Percentiles rank a stretch among this genome's conserved stretches.
Evolutionary conservation across 2,797 vertebrate genomes (phyloP).

Genomic region (Falco cherrug): DNA sequence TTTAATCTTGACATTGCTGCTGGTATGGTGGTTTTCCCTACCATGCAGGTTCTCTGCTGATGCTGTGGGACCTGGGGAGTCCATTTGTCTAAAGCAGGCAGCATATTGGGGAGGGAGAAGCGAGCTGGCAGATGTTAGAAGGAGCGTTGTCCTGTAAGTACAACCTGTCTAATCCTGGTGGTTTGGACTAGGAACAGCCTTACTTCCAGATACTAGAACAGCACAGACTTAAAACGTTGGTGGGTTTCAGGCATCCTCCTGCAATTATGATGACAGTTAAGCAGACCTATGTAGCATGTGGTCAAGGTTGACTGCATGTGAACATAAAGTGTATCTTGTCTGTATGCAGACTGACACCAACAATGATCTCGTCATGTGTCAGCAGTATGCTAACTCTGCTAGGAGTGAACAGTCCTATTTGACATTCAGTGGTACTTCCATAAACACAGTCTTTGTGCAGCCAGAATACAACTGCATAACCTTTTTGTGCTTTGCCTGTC

Average conservation of each 20-base stretch:
- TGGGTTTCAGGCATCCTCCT: not conserved
- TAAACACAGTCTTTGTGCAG: not conserved
- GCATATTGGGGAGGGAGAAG: fast-evolving
- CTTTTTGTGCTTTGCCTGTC: not conserved
- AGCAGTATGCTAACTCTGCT: not conserved
- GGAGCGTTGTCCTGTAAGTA: not conserved
- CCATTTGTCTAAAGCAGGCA: not conserved
- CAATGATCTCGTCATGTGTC: not conserved
- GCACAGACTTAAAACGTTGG: not conserved
- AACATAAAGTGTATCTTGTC: not conserved
- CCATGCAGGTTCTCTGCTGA: not conserved
- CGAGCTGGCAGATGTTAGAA: not conserved
- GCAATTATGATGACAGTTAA: not conserved
- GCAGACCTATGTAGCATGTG: not conserved
- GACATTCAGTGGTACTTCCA: not conserved
- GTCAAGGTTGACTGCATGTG: fast-evolving
- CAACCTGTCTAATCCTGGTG: not conserved
- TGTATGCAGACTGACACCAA: not conserved
- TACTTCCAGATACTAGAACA: not conserved
- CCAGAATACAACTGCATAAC: not conserved
- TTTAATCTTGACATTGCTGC: not conserved
- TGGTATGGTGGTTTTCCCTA: not conserved
- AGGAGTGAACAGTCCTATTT: not conserved
- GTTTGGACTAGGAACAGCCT: not conserved
- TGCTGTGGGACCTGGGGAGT: too few species aligned